Evolutionary conservation across 2,888 invertebrate species (phyloP).

Genomic region (Elmis aenea): DNA sequence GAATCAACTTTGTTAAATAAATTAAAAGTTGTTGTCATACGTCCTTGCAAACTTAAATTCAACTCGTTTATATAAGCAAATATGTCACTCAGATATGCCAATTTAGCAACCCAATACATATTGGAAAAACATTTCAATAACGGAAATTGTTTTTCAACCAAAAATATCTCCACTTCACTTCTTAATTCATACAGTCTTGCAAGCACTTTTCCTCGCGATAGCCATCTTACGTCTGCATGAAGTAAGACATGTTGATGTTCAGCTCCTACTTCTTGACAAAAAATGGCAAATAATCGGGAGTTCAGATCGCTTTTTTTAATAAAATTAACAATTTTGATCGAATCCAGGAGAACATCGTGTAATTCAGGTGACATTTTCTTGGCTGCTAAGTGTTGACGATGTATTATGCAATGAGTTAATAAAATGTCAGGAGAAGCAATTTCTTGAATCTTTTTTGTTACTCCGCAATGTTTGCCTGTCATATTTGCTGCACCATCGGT

Average conservation of each 20-base stretch:
- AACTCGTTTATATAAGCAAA: too few relatives aligned
- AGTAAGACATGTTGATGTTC: conserved; percentile 17
- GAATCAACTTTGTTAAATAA: too few relatives aligned
- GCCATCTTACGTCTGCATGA: conserved; percentile 22
- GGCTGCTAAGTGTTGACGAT: conserved; percentile 12
- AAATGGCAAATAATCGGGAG: conserved; percentile 9
- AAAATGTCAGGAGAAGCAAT: conserved; percentile 8
- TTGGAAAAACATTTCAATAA: too few relatives aligned
- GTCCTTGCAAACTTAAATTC: too few relatives aligned
- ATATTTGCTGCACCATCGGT: conserved; percentile 26
- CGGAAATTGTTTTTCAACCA: too few relatives aligned
- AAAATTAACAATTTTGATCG: conserved; percentile 15
- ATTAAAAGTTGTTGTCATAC: too few relatives aligned
- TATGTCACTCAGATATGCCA: too few relatives aligned
- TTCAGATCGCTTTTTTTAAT: conserved; percentile 13
- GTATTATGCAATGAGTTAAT: conserved; percentile 18
- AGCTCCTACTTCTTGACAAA: conserved; percentile 20
- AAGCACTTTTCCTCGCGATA: too few relatives aligned
- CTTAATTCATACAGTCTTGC: conserved; percentile 21
- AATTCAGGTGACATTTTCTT: conserved; percentile 14
- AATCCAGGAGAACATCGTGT: conserved; percentile 11
- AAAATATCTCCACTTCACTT: too few relatives aligned
- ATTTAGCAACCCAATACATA: too few relatives aligned
- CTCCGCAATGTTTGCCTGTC: conserved; percentile 20
- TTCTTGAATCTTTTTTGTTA: conserved; percentile 11